Evolutionary conservation across 2,888 invertebrate species (phyloP).

Genomic region (Mechanitis messenoides): DNA sequence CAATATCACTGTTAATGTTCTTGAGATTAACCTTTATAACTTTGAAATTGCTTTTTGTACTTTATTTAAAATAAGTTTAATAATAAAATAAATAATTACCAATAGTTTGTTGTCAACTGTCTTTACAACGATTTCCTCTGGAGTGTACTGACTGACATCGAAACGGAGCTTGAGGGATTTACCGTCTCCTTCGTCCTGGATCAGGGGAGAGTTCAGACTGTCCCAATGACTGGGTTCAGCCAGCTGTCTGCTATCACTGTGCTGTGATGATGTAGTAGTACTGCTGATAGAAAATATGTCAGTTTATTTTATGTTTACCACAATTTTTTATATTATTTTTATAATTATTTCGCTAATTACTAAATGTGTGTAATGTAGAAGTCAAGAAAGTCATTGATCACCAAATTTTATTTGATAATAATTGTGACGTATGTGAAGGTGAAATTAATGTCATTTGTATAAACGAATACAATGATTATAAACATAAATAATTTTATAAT

Average conservation of each 20-base stretch:
- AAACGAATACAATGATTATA: too few relatives aligned
- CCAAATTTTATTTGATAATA: background rate
- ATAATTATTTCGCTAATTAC: too few relatives aligned
- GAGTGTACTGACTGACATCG: slow-evolving; percentile 97
- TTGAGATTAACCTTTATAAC: background rate
- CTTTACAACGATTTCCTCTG: slow-evolving; percentile 98
- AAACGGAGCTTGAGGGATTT: slow-evolving; percentile 96
- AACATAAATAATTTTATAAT: too few relatives aligned
- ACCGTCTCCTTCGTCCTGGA: slow-evolving; percentile 95
- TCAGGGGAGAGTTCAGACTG: slow-evolving; percentile 93
- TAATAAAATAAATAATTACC: slow-evolving; percentile 74
- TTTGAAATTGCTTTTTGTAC: too few relatives aligned
- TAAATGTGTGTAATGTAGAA: background rate
- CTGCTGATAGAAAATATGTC: slow-evolving; percentile 51
- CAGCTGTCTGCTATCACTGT: slow-evolving; percentile 78
- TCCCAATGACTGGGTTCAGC: slow-evolving; percentile 85
- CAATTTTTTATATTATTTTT: too few relatives aligned
- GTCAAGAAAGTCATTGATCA: background rate
- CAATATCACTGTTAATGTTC: slow-evolving; percentile 7
- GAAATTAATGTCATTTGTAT: background rate
- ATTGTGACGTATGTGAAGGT: background rate
- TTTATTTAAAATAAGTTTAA: too few relatives aligned
- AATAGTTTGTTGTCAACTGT: slow-evolving; percentile 98
- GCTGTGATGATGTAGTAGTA: slow-evolving; percentile 80
- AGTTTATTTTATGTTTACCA: background rate